phyloP scores from a whole-genome alignment of 2,888 invertebrate species.

The Aphodius granarius region DNA sequence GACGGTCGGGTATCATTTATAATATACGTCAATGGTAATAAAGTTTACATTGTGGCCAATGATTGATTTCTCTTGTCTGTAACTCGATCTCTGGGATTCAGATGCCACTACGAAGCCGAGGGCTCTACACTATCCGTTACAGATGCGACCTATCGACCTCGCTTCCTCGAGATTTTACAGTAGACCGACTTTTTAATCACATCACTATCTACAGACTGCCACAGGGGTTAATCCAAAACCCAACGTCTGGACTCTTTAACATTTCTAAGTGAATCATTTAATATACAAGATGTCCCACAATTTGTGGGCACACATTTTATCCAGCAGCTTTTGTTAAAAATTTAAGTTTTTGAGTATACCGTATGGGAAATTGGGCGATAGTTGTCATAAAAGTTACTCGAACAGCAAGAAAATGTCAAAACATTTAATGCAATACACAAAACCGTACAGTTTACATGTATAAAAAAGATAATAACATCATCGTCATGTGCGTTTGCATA shows the following conservation, averaged over 20 bases:
- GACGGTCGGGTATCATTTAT: constrained; percentile 46
- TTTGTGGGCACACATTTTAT: too few species aligned
- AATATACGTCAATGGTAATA: constrained; percentile 50
- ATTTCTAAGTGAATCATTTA: neutral
- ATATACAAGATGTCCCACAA: too few species aligned
- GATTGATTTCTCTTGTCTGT: constrained; percentile 44
- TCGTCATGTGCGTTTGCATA: too few species aligned
- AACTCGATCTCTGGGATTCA: constrained; percentile 2
- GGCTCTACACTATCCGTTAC: neutral
- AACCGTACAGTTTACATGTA: too few species aligned
- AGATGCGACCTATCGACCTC: constrained; percentile 7
- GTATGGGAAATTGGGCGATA: too few species aligned
- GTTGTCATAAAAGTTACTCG: too few species aligned
- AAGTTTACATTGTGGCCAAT: constrained; percentile 47
- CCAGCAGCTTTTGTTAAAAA: too few species aligned
- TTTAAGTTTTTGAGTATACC: too few species aligned
- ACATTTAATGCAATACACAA: too few species aligned
- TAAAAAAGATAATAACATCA: too few species aligned
- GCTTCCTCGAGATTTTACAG: neutral
- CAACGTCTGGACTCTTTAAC: neutral
- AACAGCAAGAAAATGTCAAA: too few species aligned
- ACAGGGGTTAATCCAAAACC: too few species aligned
- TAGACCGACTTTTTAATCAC: neutral
- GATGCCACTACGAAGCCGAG: neutral
- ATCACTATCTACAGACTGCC: neutral